These are phyloP conservation scores for Lagopus muta DNA, from an alignment of 2,113 vertebrate genomes.

Conservation along the genomic window DNA sequence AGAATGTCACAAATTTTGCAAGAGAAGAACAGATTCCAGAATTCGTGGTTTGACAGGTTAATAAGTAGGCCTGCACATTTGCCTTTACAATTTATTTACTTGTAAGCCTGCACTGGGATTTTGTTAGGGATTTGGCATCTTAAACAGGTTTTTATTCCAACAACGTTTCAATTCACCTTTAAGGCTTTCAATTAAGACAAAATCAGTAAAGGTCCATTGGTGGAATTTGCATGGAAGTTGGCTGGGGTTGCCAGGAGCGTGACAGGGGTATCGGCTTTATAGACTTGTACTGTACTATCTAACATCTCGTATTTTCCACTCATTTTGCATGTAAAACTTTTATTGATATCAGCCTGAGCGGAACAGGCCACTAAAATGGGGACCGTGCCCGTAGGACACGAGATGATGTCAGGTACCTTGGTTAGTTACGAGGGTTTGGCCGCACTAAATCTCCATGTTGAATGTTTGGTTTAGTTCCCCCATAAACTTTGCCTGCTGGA, in stretches of 20 bases:
- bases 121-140: conserved; percentile 43
- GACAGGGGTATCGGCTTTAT: conserved; percentile 24
- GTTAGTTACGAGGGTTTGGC: not conserved
- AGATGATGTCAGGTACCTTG: not conserved
- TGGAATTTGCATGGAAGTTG: conserved; percentile 24
- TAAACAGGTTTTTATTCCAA: conserved; percentile 23
- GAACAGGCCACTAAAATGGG: not conserved
- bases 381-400: conserved; percentile 40
- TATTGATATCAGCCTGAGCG: conserved; percentile 31
- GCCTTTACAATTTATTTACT: conserved; percentile 35
- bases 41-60: not conserved
- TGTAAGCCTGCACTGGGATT: not conserved
- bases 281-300: conserved; percentile 16
- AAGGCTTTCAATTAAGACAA: conserved; percentile 23
- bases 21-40: not conserved
- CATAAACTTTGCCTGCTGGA: conserved; percentile 3
- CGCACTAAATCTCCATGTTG: not conserved
- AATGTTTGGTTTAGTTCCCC: conserved; percentile 28
- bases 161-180: conserved; percentile 4
- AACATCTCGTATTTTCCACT: conserved; percentile 51
- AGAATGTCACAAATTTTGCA: not conserved
- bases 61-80: not conserved
- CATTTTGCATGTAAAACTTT: conserved; percentile 34
- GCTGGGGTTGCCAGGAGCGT: not conserved
- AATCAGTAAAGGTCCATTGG: not conserved